These are phyloP conservation scores for Drosophila busckii DNA, from an alignment of 1,140 invertebrate genomes.

Conservation along the genomic window DNA sequence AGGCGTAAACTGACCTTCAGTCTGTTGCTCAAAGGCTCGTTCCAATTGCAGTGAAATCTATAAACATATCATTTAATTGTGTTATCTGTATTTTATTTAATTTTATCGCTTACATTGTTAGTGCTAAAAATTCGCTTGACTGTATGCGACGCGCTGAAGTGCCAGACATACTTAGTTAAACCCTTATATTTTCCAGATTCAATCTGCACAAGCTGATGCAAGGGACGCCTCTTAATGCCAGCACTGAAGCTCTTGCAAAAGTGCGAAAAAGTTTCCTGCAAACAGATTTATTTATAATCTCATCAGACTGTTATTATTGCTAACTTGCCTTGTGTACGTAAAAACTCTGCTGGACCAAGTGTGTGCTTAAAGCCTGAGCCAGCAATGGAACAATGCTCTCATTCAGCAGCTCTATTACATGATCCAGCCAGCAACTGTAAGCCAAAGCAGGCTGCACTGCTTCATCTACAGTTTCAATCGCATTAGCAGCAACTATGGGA, in stretches of 20 bases:
- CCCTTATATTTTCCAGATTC: conserved; percentile 62
- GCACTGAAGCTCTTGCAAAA: conserved; percentile 63
- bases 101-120: conserved; percentile 47
- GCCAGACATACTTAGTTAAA: conserved; percentile 61
- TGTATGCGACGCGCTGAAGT: conserved; percentile 47
- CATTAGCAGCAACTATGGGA: not conserved
- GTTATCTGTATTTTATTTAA: not conserved
- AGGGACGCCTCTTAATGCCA: conserved; percentile 58
- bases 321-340: conserved; percentile 56
- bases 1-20: conserved; percentile 38
- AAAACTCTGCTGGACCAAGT: conserved; percentile 41
- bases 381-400: conserved; percentile 31
- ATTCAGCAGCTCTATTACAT: conserved; percentile 69
- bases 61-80: not conserved
- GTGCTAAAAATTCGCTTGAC: conserved; percentile 62
- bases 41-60: conserved; percentile 51
- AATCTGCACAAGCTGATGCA: conserved; percentile 42
- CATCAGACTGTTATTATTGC: too few species aligned
- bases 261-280: conserved; percentile 66
- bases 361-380: not conserved
- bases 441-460: conserved; percentile 41
- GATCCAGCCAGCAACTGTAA: conserved; percentile 63
- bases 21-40: conserved; percentile 42
- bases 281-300: not conserved
- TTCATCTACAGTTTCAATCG: conserved; percentile 18